Evolutionary conservation across 2,797 vertebrate genomes (phyloP).

Genomic region (Silurus aristotelis): DNA sequence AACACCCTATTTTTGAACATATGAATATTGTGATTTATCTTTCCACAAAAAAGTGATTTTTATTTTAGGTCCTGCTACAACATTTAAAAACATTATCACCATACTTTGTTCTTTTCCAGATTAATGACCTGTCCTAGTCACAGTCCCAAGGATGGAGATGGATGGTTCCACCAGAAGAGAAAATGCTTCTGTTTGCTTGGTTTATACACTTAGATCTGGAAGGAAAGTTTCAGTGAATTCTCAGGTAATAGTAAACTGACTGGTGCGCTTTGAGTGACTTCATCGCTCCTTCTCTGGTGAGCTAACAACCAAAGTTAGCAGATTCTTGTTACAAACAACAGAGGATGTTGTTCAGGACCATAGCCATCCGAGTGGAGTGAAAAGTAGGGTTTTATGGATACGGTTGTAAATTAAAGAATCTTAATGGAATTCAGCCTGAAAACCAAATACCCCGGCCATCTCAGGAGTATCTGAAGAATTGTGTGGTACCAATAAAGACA

Average conservation of each 20-base stretch:
- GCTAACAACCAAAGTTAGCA: constrained; percentile 38
- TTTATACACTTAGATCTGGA: constrained; percentile 61
- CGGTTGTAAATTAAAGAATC: constrained; percentile 19
- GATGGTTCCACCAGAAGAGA: constrained; percentile 61
- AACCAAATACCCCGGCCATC: constrained; percentile 42
- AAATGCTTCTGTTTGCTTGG: constrained; percentile 45
- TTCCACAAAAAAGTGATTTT: neutral
- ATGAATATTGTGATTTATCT: neutral
- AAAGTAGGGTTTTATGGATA: constrained; percentile 26
- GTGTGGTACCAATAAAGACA: constrained; percentile 53
- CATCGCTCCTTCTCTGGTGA: constrained; percentile 30
- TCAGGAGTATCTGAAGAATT: constrained; percentile 33
- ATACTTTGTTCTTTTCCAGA: constrained; percentile 34
- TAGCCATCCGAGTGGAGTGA: constrained; percentile 35
- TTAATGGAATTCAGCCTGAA: constrained; percentile 40
- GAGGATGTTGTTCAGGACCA: constrained; percentile 35
- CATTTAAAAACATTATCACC: neutral
- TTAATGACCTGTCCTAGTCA: constrained; percentile 67
- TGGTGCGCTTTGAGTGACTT: constrained; percentile 65
- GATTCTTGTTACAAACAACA: constrained; percentile 35
- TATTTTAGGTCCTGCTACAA: neutral
- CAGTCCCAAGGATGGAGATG: constrained; percentile 71
- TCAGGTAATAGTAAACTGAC: constrained; percentile 65
- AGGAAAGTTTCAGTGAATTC: constrained; percentile 59
- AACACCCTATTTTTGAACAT: neutral